Percentiles rank a stretch among this genome's conserved stretches.
Evolutionary conservation across 2,888 invertebrate species (phyloP).

Genomic region (Anoncus sp.): DNA sequence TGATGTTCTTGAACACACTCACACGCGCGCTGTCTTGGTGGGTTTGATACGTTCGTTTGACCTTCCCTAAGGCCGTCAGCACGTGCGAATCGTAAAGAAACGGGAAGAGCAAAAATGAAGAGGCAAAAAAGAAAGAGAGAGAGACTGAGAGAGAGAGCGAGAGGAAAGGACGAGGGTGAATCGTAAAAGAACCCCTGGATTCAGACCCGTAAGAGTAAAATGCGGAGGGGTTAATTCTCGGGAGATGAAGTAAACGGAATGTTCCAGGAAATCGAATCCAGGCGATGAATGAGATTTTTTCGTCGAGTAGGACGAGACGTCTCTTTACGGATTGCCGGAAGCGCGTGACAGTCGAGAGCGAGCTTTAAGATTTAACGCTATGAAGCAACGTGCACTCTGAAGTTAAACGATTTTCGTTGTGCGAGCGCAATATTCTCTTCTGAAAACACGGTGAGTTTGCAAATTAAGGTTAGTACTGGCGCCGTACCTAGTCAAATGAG

Average conservation of each 20-base stretch:
- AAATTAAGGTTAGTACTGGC: too few relatives aligned
- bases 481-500: too few relatives aligned
- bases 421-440: too few relatives aligned
- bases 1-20: too few relatives aligned
- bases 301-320: not conserved
- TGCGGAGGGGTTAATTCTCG: not conserved
- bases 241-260: constrained; percentile 2
- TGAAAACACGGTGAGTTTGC: too few relatives aligned
- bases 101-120: constrained; percentile 12
- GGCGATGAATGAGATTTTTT: constrained; percentile 5
- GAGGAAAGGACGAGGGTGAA: constrained; percentile 2
- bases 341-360: constrained; percentile 1
- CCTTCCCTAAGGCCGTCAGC: constrained; percentile 1
- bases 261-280: constrained; percentile 12
- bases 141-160: too few relatives aligned
- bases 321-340: constrained; percentile 11
- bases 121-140: not conserved
- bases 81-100: constrained; percentile 30
- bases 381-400: constrained; percentile 1
- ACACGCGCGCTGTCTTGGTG: constrained; percentile 5
- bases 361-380: not conserved
- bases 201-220: not conserved
- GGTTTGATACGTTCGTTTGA: constrained; percentile 17
- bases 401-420: constrained; percentile 9
- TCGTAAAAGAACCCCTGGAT: constrained; percentile 1